A percentile compares a stretch with the other conserved stretches of the same genome.
Evolutionary conservation across 2,113 vertebrate species (phyloP).

Genomic region (Xenotilapia longispinis): DNA sequence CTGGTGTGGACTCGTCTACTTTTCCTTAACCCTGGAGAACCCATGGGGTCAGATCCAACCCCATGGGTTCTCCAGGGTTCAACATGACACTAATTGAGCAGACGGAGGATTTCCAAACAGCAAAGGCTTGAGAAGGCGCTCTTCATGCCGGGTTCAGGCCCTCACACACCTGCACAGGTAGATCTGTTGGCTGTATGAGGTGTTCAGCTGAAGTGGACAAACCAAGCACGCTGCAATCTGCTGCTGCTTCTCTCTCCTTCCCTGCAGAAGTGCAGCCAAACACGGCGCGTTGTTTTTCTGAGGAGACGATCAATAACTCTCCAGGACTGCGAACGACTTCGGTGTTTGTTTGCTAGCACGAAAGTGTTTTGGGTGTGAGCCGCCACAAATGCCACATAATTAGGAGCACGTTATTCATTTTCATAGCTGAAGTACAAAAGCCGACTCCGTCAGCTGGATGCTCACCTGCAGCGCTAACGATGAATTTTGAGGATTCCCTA

Average conservation of each 20-base stretch:
- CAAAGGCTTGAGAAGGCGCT: background rate
- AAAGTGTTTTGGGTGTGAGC: background rate
- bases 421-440: background rate
- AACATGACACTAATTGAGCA: background rate
- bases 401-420: fast-evolving
- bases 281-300: background rate
- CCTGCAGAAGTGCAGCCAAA: background rate
- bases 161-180: background rate
- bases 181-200: fast-evolving
- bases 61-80: too few relatives aligned
- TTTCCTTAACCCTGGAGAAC: background rate
- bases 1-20: background rate
- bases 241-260: background rate
- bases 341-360: fast-evolving
- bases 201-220: background rate
- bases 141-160: fast-evolving
- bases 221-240: background rate
- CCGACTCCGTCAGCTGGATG: fast-evolving
- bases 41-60: fast-evolving
- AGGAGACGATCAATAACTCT: fast-evolving
- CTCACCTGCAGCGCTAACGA: background rate
- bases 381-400: background rate
- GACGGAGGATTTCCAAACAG: background rate
- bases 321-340: background rate
- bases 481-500: background rate